Evolutionary conservation across 2,113 vertebrate species (phyloP).

Genomic region (Coreoperca whiteheadi): DNA sequence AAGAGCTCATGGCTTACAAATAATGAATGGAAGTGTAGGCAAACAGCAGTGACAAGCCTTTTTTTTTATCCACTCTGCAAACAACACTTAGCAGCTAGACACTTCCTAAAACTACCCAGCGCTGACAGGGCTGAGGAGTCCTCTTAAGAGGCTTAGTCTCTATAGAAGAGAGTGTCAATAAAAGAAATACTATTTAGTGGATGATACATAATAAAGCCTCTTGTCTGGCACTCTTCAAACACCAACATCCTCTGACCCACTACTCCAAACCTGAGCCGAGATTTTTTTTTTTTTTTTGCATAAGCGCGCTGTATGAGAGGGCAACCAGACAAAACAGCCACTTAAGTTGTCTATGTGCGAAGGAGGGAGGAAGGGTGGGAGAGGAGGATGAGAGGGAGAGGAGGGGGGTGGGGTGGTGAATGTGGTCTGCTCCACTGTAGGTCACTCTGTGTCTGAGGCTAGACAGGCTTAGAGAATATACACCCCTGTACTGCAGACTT

Average conservation of each 20-base stretch:
- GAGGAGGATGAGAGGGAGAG: slow-evolving; percentile 54
- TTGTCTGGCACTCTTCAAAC: slow-evolving; percentile 87
- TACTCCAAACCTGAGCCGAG: slow-evolving; percentile 88
- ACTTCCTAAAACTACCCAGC: slow-evolving; percentile 74
- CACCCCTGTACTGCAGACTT: slow-evolving; percentile 62
- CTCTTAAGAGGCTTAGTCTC: slow-evolving; percentile 83
- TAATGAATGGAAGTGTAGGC: slow-evolving; percentile 9
- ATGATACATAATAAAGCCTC: slow-evolving; percentile 87
- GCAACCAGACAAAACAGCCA: slow-evolving; percentile 94
- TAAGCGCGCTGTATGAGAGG: slow-evolving; percentile 83
- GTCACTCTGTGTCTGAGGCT: slow-evolving; percentile 73
- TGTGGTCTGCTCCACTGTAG: slow-evolving; percentile 79
- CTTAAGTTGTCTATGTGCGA: slow-evolving; percentile 85
- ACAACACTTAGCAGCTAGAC: slow-evolving; percentile 70
- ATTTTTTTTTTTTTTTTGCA: slow-evolving; percentile 84
- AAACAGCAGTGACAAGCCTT: slow-evolving; percentile 41
- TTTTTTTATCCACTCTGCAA: slow-evolving; percentile 61
- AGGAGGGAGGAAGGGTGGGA: slow-evolving; percentile 63
- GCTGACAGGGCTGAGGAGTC: slow-evolving; percentile 75
- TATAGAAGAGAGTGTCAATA: slow-evolving; percentile 83
- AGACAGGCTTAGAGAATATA: slow-evolving; percentile 70
- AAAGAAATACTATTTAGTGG: slow-evolving; percentile 88
- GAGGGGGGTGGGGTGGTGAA: slow-evolving; percentile 66
- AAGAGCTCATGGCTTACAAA: background rate
- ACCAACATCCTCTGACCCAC: slow-evolving; percentile 90